phyloP scores from a whole-genome alignment of 2,797 vertebrate genomes.

The Peromyscus eremicus region DNA sequence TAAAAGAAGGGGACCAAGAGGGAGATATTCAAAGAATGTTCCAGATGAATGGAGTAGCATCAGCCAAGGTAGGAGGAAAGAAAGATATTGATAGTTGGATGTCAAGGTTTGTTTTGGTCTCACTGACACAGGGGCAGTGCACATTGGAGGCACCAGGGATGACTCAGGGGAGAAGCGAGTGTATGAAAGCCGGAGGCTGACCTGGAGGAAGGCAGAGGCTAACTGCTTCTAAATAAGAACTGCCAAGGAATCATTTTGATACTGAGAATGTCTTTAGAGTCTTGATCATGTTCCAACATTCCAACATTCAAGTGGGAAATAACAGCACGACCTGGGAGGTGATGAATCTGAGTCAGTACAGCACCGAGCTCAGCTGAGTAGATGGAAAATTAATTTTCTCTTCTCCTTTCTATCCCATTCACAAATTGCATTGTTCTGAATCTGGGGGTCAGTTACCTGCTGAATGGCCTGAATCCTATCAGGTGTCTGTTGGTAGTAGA shows the following conservation, averaged over 20 bases:
- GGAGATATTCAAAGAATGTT: background rate
- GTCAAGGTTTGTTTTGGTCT: background rate
- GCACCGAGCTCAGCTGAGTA: background rate
- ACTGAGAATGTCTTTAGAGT: background rate
- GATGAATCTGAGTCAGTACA: background rate
- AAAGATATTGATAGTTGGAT: background rate
- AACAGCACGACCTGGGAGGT: background rate
- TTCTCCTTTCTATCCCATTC: background rate
- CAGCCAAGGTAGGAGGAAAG: background rate
- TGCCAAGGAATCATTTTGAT: background rate
- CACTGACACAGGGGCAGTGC: background rate
- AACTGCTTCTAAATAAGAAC: background rate
- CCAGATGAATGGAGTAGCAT: background rate
- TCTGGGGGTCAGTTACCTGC: background rate
- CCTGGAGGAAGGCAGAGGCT: background rate
- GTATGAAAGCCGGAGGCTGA: background rate
- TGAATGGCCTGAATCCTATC: background rate
- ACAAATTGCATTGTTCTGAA: background rate
- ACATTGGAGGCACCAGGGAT: background rate
- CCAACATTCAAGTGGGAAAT: background rate
- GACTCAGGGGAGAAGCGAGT: background rate
- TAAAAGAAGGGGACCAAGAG: background rate
- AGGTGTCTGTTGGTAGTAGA: background rate
- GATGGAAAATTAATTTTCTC: background rate
- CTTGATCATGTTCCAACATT: conserved; percentile 25